Base-by-base conservation (phyloP, 2,888 invertebrate genomes). In the Tortrix viridana region DNA sequence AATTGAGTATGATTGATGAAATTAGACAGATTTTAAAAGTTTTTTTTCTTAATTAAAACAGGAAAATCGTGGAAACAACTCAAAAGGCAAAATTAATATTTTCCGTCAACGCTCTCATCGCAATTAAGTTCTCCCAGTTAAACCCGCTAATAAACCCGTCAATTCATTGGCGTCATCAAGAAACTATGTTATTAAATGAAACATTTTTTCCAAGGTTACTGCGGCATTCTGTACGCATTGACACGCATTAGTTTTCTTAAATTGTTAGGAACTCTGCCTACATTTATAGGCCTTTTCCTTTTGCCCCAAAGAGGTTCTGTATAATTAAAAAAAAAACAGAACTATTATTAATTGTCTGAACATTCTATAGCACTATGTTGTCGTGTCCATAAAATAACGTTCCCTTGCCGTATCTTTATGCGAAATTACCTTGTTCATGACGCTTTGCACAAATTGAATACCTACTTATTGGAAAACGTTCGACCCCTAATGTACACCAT, bases 401-500 rank as follows among this genome's bases (percentile, higher is more conserved):
- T 44, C 18, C 4, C 9, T 44, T 4, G 16, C 9, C 6, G 19
- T 44, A 19, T 16, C 18, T 18, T 18, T 19, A 44, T 19, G 18
- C 12, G 9, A 44, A 16, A 19, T 5, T 12, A 18, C 18, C 12
- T 14, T 12, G 32, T 18, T 32, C 19, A 18, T 6, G 5, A 52
- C 7, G 18, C 5, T 26, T 2, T 37, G 32, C 12, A 20, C 18
- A 16, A 23, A 22, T 26, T 41, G 23, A 46, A 37, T 46, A 55
- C 43, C 71, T 73, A 76, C 43, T 72, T 73, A 76, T 74, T 65
- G 74, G 72, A 74, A 75, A 80, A 71, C 72, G 69, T 59, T 60
- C 68, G 66, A 70, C 66, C 74, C 75, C 76, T 78, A 76, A 72
- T 74, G 72, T 78, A 75, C 79, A 75, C 72, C 75, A 73, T 76